These are phyloP conservation scores for Littorina saxatilis DNA, from an alignment of 1,140 invertebrate species.

Conservation along the genomic window DNA sequence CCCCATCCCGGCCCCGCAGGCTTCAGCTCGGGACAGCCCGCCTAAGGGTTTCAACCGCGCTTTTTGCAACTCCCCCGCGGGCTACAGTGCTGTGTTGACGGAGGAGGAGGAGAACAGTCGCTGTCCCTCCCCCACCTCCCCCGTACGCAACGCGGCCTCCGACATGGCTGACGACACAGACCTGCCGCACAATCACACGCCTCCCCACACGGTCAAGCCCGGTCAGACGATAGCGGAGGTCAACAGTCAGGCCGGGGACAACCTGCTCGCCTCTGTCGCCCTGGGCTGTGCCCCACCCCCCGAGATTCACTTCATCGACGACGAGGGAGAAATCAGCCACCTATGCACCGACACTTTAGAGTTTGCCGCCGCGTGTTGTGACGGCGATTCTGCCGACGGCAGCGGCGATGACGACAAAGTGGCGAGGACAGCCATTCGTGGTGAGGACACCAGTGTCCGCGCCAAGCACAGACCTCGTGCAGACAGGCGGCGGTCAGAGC, in stretches of 20 bases:
- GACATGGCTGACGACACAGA: background rate
- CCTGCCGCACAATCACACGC: background rate
- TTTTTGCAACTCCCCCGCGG: background rate
- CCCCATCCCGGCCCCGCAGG: background rate
- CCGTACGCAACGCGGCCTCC: background rate
- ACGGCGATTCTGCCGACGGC: too few species aligned
- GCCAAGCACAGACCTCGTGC: too few species aligned
- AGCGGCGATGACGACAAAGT: too few species aligned
- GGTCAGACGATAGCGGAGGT: conserved; percentile 22
- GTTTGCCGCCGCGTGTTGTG: background rate
- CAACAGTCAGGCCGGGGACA: background rate
- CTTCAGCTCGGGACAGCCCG: background rate
- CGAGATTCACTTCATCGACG: background rate
- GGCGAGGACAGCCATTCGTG: too few species aligned
- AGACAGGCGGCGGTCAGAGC: too few species aligned
- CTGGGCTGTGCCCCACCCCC: background rate
- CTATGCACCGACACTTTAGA: background rate
- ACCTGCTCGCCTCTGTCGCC: too few species aligned
- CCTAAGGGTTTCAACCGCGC: background rate
- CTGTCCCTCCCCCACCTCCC: background rate
- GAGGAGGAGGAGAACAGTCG: conserved; percentile 32
- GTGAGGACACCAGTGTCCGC: too few species aligned
- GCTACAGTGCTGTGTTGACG: conserved; percentile 21
- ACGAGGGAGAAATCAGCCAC: background rate
- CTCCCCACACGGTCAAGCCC: background rate